A percentile compares a stretch with the other conserved stretches of the same genome.
Conservation (phyloP, 2,888 invertebrate species). For the Rhodophaea formosa region DNA sequence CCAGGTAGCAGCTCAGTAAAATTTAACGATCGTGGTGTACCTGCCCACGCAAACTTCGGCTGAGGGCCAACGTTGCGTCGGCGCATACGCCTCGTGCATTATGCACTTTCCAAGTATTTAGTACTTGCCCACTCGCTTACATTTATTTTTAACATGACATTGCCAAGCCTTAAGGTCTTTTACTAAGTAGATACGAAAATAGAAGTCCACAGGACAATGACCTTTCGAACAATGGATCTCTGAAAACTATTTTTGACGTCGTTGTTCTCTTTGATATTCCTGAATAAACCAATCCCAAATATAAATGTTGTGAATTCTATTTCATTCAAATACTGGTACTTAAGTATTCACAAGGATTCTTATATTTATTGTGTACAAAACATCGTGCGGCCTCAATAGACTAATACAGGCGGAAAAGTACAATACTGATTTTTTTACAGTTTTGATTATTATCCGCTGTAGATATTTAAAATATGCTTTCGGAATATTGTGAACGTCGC, state of each 20-base stretch:
- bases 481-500: too few relatives aligned
- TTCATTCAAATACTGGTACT: neutral
- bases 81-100: slow-evolving; percentile 55
- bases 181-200: neutral
- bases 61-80: slow-evolving; percentile 52
- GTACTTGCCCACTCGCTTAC: slow-evolving; percentile 24
- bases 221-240: neutral
- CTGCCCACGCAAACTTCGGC: slow-evolving; percentile 59
- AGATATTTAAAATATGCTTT: too few relatives aligned
- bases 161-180: neutral
- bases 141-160: slow-evolving; percentile 18
- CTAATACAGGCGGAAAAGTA: too few relatives aligned
- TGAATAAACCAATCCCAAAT: neutral
- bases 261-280: neutral
- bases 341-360: neutral
- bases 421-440: too few relatives aligned
- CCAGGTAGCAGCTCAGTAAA: slow-evolving; percentile 24
- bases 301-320: neutral
- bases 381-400: too few relatives aligned
- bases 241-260: neutral
- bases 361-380: neutral
- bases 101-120: slow-evolving; percentile 47
- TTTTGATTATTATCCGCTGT: too few relatives aligned
- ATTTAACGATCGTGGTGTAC: slow-evolving; percentile 33
- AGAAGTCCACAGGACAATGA: neutral